Evolutionary conservation across 2,888 invertebrate species (phyloP).

Genomic region (Ornithoptera priamus): DNA sequence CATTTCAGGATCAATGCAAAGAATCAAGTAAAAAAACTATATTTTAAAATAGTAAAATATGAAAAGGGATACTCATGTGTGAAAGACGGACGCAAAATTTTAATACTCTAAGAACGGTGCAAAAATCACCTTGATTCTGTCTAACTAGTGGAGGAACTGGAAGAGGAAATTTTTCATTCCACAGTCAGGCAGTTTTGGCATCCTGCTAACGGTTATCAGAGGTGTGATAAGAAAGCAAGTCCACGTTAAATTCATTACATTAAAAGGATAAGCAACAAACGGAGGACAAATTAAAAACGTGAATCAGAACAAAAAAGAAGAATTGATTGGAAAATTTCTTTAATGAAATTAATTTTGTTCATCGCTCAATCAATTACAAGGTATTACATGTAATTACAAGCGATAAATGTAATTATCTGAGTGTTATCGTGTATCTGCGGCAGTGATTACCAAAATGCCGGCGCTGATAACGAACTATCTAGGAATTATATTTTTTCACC

Average conservation of each 20-base stretch:
- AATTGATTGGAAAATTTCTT: constrained; percentile 23
- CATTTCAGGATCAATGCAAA: too few species aligned
- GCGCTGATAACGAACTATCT: constrained; percentile 34
- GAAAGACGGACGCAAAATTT: too few species aligned
- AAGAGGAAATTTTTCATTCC: too few species aligned
- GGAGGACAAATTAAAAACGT: neutral
- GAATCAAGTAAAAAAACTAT: too few species aligned
- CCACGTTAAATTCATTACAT: neutral
- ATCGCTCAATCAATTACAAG: constrained; percentile 40
- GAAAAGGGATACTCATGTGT: too few species aligned
- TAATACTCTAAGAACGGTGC: too few species aligned
- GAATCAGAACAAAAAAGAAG: neutral
- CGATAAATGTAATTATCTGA: constrained; percentile 43
- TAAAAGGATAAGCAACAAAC: neutral
- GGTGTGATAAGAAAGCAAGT: too few species aligned
- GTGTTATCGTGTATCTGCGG: constrained; percentile 57
- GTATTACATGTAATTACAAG: constrained; percentile 46
- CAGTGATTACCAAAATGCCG: constrained; percentile 68
- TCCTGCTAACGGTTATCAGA: too few species aligned
- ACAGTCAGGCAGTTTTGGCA: too few species aligned
- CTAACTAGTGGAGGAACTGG: too few species aligned
- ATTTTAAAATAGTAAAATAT: too few species aligned
- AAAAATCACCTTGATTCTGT: too few species aligned
- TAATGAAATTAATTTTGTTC: constrained; percentile 33
- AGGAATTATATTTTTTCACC: constrained; percentile 10